These are phyloP conservation scores for Plagiodera versicolora DNA, from an alignment of 2,888 invertebrate genomes.

Conservation along the genomic window DNA sequence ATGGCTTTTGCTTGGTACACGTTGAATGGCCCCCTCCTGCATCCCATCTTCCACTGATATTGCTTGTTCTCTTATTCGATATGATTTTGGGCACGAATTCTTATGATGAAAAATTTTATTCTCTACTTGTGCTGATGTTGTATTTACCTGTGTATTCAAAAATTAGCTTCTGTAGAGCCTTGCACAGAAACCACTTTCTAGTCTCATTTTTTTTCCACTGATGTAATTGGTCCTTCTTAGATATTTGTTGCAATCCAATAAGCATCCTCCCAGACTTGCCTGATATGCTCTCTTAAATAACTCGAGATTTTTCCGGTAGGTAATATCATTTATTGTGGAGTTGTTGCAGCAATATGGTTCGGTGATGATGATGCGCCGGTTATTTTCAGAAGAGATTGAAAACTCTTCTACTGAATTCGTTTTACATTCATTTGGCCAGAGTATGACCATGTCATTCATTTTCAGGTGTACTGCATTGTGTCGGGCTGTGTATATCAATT, in stretches of 20 bases:
- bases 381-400: neutral
- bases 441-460: constrained; percentile 4
- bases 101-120: neutral
- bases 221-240: neutral
- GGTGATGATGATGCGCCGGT: neutral
- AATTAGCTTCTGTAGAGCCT: neutral
- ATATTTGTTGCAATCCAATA: neutral
- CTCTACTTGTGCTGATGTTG: neutral
- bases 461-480: constrained; percentile 1
- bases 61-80: neutral
- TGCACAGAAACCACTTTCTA: constrained; percentile 4
- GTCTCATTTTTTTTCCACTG: constrained; percentile 4
- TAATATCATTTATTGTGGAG: constrained; percentile 1
- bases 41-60: neutral
- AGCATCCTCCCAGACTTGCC: neutral
- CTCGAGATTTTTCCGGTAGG: too few relatives aligned
- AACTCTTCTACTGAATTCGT: neutral
- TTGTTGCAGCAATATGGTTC: neutral
- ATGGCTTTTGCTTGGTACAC: too few relatives aligned
- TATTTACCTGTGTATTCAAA: neutral
- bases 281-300: neutral
- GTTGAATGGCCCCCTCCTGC: neutral
- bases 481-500: constrained; percentile 6
- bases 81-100: neutral
- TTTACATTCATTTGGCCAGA: constrained; percentile 1